phyloP scores from a whole-genome alignment of 1,140 invertebrate genomes.

The Cydia pomonella region DNA sequence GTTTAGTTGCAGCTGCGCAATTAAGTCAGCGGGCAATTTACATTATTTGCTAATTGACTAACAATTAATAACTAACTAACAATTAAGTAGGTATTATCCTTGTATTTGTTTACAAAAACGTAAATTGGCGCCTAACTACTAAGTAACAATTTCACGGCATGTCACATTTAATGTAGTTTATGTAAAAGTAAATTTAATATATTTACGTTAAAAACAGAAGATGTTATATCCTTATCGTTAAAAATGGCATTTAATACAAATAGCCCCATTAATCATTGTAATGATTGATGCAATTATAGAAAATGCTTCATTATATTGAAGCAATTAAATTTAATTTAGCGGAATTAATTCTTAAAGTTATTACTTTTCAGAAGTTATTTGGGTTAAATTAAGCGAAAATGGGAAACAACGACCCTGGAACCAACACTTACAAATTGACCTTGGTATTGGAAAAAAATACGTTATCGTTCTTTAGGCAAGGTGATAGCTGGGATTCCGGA shows the following conservation, averaged over 20 bases:
- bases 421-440: background rate
- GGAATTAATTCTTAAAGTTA: background rate
- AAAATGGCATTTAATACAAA: background rate
- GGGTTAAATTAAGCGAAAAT: too few relatives aligned
- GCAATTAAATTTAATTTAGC: background rate
- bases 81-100: background rate
- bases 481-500: conserved; percentile 16
- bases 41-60: background rate
- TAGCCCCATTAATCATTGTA: background rate
- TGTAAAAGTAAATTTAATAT: too few relatives aligned
- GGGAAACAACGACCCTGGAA: background rate
- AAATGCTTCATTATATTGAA: background rate
- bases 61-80: too few relatives aligned
- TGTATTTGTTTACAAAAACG: background rate
- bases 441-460: background rate
- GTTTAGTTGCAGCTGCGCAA: background rate
- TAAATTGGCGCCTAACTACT: background rate
- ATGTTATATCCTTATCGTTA: background rate
- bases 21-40: conserved; percentile 1
- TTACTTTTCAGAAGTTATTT: background rate
- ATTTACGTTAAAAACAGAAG: too few relatives aligned
- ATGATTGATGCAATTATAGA: conserved; percentile 5
- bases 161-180: too few relatives aligned
- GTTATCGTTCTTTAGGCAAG: background rate
- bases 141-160: too few relatives aligned